Percentiles rank a stretch among this genome's conserved stretches.
Evolutionary conservation across 2,888 invertebrate genomes (phyloP).

Genomic region (Meandrusa payeni): DNA sequence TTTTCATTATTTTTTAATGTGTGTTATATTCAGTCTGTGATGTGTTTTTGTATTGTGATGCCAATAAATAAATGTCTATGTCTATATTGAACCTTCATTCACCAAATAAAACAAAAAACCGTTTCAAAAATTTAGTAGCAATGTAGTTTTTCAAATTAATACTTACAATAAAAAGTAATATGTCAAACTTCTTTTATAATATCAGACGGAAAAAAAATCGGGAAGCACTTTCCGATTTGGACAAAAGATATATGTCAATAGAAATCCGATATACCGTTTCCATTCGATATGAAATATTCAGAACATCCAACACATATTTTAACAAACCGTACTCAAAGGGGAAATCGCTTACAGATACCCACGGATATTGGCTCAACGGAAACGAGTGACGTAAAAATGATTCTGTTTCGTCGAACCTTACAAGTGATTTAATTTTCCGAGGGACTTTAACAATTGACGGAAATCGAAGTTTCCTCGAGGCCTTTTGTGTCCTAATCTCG

Average conservation of each 20-base stretch:
- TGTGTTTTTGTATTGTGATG: no score
- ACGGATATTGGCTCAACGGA: constrained; percentile 45
- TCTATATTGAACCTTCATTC: no score
- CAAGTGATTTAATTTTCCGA: constrained; percentile 58
- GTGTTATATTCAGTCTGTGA: no score
- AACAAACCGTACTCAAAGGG: constrained; percentile 14
- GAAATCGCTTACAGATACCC: constrained; percentile 28
- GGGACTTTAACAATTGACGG: constrained; percentile 52
- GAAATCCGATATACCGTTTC: constrained; percentile 4
- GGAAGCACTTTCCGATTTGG: neutral
- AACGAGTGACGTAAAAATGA: constrained; percentile 59
- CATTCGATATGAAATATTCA: constrained; percentile 14
- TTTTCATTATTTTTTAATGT: no score
- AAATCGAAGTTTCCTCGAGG: constrained; percentile 55
- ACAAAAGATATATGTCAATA: constrained; percentile 3
- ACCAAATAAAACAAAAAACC: no score
- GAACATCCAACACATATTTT: constrained; percentile 14
- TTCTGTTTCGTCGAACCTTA: constrained; percentile 38
- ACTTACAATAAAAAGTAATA: no score
- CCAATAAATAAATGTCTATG: no score
- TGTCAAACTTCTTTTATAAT: no score
- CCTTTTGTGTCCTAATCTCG: constrained; percentile 51
- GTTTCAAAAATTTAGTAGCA: no score
- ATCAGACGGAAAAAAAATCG: neutral
- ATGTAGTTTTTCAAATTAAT: no score